Conservation (phyloP, 2,888 invertebrate species). For the Noctua pronuba region DNA sequence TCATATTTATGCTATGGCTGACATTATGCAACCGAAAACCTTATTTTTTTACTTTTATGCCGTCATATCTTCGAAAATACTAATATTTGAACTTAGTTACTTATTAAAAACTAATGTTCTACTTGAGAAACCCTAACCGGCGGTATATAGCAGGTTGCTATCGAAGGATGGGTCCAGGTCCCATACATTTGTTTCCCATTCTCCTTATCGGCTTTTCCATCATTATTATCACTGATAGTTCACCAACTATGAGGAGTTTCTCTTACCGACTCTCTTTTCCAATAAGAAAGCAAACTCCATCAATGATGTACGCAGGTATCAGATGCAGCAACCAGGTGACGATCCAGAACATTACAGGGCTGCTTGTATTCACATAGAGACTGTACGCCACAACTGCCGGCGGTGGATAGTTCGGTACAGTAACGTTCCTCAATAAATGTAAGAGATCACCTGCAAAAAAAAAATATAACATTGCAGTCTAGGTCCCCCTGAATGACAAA, state of each 20-base stretch:
- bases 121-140: neutral
- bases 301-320: slow-evolving; percentile 66
- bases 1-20: too few species aligned
- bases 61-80: neutral
- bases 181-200: neutral
- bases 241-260: neutral
- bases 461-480: neutral
- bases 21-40: too few species aligned
- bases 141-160: neutral
- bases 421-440: too few species aligned
- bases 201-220: too few species aligned
- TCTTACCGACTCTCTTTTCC: slow-evolving; percentile 60
- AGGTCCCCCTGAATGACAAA: too few species aligned
- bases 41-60: neutral
- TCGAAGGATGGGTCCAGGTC: neutral
- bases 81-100: neutral
- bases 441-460: neutral
- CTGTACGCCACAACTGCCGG: slow-evolving; percentile 48
- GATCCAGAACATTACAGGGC: slow-evolving; percentile 41
- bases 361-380: slow-evolving; percentile 26
- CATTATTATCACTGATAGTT: neutral
- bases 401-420: neutral
- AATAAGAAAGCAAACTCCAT: slow-evolving; percentile 49
- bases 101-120: too few species aligned
- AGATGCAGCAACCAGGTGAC: slow-evolving; percentile 63